Percentiles rank a stretch among this genome's conserved stretches.
These are phyloP conservation scores for Hirtodrosophila cameraria DNA, from an alignment of 2,888 invertebrate genomes.

Conservation along the genomic window DNA sequence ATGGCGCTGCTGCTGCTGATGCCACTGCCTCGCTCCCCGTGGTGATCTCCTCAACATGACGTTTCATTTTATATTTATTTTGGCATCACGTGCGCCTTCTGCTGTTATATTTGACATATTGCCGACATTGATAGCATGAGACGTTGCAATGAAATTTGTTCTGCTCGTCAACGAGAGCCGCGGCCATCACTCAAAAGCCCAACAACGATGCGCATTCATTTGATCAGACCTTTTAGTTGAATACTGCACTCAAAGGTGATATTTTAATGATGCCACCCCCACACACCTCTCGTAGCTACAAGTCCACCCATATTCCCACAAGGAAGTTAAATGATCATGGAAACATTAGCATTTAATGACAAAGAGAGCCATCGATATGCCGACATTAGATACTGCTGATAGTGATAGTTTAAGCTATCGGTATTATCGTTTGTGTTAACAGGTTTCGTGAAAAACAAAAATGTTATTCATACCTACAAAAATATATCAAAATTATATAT, in stretches of 20 bases:
- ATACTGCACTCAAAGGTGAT: slow-evolving; percentile 17
- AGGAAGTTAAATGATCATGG: neutral
- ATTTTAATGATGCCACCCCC: slow-evolving; percentile 25
- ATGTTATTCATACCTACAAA: no score
- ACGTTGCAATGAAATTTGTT: slow-evolving; percentile 78
- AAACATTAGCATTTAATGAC: no score
- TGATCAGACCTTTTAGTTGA: slow-evolving; percentile 9
- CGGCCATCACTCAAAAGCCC: slow-evolving; percentile 58
- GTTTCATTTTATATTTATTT: slow-evolving; percentile 48
- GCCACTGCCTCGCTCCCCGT: slow-evolving; percentile 32
- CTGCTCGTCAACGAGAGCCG: slow-evolving; percentile 71
- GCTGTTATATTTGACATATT: slow-evolving; percentile 67
- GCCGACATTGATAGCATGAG: slow-evolving; percentile 75
- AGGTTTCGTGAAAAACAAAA: no score
- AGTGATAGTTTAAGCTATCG: no score
- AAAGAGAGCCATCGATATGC: no score
- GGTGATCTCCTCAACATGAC: slow-evolving; percentile 33
- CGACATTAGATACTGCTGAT: no score
- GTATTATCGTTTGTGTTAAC: no score
- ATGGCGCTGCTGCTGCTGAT: slow-evolving; percentile 32
- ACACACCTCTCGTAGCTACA: neutral
- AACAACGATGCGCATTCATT: slow-evolving; percentile 33
- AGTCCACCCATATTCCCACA: neutral
- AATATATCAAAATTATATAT: no score
- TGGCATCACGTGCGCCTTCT: slow-evolving; percentile 65